phyloP scores from a whole-genome alignment of 2,888 invertebrate species.

The Julus scandinavius region DNA sequence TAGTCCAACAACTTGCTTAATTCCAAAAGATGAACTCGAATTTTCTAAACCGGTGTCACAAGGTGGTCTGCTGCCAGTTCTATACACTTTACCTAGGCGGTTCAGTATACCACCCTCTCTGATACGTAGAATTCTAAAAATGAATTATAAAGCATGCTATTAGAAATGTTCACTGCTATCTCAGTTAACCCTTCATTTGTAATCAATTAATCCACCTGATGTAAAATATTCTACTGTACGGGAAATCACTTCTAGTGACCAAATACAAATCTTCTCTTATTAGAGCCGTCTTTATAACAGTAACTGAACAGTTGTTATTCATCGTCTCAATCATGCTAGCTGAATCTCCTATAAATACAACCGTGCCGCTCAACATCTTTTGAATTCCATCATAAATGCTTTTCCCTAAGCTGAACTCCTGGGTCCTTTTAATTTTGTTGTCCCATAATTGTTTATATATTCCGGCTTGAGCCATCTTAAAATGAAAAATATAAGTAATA shows the following conservation, averaged over 20 bases:
- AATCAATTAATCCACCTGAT: conserved; percentile 8
- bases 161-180: too few species aligned
- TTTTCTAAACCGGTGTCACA: background rate
- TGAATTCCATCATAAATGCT: background rate
- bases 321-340: conserved; percentile 24
- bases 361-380: background rate
- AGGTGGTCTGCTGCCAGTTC: conserved; percentile 18
- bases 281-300: background rate
- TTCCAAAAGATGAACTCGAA: background rate
- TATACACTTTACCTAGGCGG: background rate
- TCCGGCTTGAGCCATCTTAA: background rate
- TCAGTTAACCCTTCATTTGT: background rate
- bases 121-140: conserved; percentile 18
- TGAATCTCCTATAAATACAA: background rate
- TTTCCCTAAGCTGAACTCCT: background rate
- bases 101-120: conserved; percentile 44
- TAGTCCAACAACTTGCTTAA: background rate
- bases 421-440: background rate
- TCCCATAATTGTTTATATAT: conserved; percentile 47
- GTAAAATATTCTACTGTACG: conserved; percentile 46
- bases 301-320: conserved; percentile 19
- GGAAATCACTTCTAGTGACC: conserved; percentile 40
- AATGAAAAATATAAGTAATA: background rate
- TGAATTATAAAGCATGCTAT: background rate
- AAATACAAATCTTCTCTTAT: conserved; percentile 42